Evolutionary conservation across 2,797 vertebrate species (phyloP).

Genomic region (Urosaurus nigricauda): DNA sequence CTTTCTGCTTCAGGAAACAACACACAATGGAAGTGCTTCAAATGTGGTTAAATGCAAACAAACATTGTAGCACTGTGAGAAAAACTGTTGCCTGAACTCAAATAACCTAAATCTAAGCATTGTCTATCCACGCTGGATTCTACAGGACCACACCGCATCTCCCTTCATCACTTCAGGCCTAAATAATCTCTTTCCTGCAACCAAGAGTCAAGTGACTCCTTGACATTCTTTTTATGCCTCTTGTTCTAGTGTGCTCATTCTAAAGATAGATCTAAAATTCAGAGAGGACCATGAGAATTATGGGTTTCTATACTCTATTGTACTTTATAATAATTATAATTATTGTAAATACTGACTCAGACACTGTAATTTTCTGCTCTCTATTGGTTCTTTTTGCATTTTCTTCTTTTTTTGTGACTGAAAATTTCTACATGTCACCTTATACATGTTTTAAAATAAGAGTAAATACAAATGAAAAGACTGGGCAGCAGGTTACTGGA

Average conservation of each 20-base stretch:
- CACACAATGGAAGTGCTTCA: neutral
- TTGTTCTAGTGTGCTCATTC: conserved; percentile 70
- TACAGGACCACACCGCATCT: conserved; percentile 5
- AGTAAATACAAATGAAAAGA: conserved; percentile 75
- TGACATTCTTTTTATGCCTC: conserved; percentile 75
- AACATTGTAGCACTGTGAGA: conserved; percentile 19
- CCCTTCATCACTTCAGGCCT: conserved; percentile 25
- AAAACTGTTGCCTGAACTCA: conserved; percentile 11
- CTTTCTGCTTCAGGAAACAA: conserved; percentile 14
- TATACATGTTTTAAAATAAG: conserved; percentile 73
- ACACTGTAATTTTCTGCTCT: conserved; percentile 79
- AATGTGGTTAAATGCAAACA: neutral
- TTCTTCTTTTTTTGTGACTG: conserved; percentile 75
- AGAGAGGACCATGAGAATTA: conserved; percentile 76
- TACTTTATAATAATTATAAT: conserved; percentile 81
- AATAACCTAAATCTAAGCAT: neutral
- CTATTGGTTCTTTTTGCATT: conserved; percentile 75
- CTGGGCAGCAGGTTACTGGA: conserved; percentile 54
- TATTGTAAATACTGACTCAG: conserved; percentile 78
- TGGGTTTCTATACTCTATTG: conserved; percentile 77
- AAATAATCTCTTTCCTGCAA: conserved; percentile 39
- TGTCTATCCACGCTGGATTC: neutral
- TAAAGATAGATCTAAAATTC: conserved; percentile 79
- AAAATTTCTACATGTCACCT: conserved; percentile 76
- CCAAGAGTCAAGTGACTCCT: conserved; percentile 70